Evolutionary conservation across 2,113 vertebrate genomes (phyloP).

Genomic region (Triplophysa rosa): DNA sequence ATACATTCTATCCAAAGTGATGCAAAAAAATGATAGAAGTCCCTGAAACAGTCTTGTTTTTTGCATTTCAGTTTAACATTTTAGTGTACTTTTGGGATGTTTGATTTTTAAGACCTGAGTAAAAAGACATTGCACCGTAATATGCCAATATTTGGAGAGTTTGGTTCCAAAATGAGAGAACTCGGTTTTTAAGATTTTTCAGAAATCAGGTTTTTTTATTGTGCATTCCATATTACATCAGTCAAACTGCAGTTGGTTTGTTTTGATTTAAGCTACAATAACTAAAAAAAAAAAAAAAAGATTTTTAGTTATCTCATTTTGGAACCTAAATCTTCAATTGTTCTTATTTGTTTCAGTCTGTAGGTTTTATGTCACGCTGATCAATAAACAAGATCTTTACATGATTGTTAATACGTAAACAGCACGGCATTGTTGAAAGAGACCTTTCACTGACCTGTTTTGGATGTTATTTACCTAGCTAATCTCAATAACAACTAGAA

Average conservation of each 20-base stretch:
- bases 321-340: not conserved
- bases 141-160: not conserved
- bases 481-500: not conserved
- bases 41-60: not conserved
- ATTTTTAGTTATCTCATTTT: too few relatives aligned
- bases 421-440: too few relatives aligned
- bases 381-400: slow-evolving; percentile 22
- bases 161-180: too few relatives aligned
- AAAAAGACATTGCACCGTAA: not conserved
- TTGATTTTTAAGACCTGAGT: slow-evolving; percentile 60
- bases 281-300: too few relatives aligned
- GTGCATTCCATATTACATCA: too few relatives aligned
- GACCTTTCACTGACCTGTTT: not conserved
- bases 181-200: too few relatives aligned
- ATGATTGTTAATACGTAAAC: not conserved
- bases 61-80: slow-evolving; percentile 58
- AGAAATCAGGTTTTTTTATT: too few relatives aligned
- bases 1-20: too few relatives aligned
- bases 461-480: not conserved
- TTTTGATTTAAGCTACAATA: too few relatives aligned
- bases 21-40: too few relatives aligned
- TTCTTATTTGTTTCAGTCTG: slow-evolving; percentile 4
- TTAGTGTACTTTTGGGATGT: slow-evolving; percentile 91
- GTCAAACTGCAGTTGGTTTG: too few relatives aligned
- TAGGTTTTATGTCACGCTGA: not conserved